A percentile compares a stretch with the other conserved stretches of the same genome.
Evolutionary conservation across 2,797 vertebrate genomes (phyloP).

Genomic region (Channa striata): DNA sequence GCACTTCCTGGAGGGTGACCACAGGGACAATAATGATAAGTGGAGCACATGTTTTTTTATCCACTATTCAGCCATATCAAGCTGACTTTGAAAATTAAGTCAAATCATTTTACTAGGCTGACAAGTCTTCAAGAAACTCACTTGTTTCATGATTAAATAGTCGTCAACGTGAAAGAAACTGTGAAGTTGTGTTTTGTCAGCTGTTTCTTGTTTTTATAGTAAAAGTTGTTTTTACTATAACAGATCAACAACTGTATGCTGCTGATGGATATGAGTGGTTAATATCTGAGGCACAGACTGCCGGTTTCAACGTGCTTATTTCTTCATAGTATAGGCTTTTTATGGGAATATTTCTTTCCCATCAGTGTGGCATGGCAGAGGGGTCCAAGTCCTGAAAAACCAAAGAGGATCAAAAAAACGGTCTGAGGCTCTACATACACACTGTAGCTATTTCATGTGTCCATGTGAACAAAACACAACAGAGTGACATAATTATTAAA

Average conservation of each 20-base stretch:
- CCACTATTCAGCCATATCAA: constrained; percentile 39
- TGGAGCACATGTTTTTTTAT: constrained; percentile 47
- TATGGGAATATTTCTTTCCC: no score
- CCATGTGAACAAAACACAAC: no score
- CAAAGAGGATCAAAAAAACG: no score
- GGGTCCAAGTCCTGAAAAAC: no score
- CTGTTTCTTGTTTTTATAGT: no score
- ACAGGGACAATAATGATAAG: constrained; percentile 41
- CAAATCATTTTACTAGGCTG: constrained; percentile 45
- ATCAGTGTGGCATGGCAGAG: no score
- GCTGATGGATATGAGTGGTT: background rate
- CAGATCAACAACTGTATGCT: background rate
- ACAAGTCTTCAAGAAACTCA: constrained; percentile 38
- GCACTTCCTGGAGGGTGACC: constrained; percentile 38
- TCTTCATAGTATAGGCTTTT: no score
- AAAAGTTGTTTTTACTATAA: background rate
- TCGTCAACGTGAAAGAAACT: constrained; percentile 1
- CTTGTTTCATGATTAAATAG: constrained; percentile 17
- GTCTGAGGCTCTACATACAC: no score
- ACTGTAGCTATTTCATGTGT: no score
- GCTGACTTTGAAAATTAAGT: constrained; percentile 39
- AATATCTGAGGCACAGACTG: background rate
- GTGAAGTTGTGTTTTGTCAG: no score
- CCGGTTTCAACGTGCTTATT: no score
- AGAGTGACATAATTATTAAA: no score